Conservation (phyloP, 2,113 vertebrate genomes). For the Riparia riparia region DNA sequence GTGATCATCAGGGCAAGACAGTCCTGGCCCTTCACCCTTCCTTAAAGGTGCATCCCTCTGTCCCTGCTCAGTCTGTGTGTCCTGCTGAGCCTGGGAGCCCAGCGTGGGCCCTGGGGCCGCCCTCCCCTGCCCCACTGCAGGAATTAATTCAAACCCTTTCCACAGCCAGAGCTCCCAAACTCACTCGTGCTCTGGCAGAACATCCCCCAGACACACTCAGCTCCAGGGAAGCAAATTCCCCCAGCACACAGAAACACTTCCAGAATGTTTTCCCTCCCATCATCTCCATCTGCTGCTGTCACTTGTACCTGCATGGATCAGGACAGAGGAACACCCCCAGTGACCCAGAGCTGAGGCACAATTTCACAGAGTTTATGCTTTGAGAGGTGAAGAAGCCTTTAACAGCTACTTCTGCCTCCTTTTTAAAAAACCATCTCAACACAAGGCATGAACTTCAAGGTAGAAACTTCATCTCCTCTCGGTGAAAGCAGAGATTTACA, state of each 20-base stretch:
- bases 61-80: not conserved
- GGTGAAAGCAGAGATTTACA: not conserved
- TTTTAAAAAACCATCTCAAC: not conserved
- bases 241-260: not conserved
- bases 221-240: not conserved
- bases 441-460: not conserved
- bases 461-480: not conserved
- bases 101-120: not conserved
- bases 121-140: not conserved
- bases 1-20: not conserved
- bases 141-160: not conserved
- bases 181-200: not conserved
- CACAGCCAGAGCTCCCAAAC: not conserved
- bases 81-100: not conserved
- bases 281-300: not conserved
- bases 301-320: not conserved
- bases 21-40: not conserved
- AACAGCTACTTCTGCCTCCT: not conserved
- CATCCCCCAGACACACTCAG: accelerated
- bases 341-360: not conserved
- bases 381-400: not conserved
- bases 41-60: not conserved
- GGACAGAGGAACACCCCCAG: not conserved
- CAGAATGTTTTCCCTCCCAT: not conserved
- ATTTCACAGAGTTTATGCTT: not conserved